These are phyloP conservation scores for Strongylocentrotus purpuratus DNA, from an alignment of 35 echinoderm and acorn worm species.

Conservation along the genomic window DNA sequence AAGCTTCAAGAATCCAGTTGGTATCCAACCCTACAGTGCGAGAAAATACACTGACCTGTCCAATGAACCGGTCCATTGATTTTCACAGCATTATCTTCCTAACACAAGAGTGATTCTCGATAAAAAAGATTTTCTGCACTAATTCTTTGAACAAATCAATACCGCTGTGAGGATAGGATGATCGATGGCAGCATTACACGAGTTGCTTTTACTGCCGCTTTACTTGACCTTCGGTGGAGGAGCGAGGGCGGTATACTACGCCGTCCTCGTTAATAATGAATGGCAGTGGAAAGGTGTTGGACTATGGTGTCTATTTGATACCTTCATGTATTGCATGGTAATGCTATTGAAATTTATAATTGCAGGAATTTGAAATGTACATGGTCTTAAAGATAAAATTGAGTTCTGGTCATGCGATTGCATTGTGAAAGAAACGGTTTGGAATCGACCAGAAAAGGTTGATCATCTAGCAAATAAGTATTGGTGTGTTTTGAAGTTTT, in stretches of 20 bases:
- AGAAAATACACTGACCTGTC: background rate
- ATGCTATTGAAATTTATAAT: too few species aligned
- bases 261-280: background rate
- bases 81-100: background rate
- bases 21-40: background rate
- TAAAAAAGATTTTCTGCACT: background rate
- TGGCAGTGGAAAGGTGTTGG: background rate
- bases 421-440: too few species aligned
- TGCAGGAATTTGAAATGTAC: too few species aligned
- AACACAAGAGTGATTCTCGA: background rate
- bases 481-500: too few species aligned
- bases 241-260: background rate
- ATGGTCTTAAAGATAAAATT: too few species aligned
- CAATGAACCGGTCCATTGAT: background rate
- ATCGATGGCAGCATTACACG: background rate
- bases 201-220: background rate
- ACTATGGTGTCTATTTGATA: too few species aligned
- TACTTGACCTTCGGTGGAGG: background rate
- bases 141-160: background rate
- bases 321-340: too few species aligned
- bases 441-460: too few species aligned
- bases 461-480: too few species aligned
- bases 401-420: too few species aligned
- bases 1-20: too few species aligned
- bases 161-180: background rate